These are phyloP conservation scores for Hydrocynus forskahlii DNA, from an alignment of 2,797 vertebrate species.

Conservation along the genomic window DNA sequence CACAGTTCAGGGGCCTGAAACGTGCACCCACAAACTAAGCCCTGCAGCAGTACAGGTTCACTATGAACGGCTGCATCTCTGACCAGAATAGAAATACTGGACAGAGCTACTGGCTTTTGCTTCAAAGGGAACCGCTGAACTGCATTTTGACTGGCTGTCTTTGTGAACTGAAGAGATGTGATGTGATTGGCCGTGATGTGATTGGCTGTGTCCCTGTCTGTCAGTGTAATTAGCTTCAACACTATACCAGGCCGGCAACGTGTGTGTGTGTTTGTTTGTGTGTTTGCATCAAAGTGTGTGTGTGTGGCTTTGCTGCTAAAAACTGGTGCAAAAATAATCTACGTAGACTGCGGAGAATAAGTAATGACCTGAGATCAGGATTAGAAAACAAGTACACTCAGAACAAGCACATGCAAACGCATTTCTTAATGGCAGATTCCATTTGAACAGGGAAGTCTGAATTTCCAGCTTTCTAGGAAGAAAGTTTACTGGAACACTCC, in stretches of 20 bases:
- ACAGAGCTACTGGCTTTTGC: conserved; percentile 11
- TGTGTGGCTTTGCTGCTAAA: conserved; percentile 15
- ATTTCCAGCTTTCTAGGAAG: too few relatives aligned
- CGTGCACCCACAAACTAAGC: neutral
- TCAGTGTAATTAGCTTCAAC: conserved; percentile 10
- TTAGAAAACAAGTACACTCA: conserved; percentile 9
- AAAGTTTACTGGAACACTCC: too few relatives aligned
- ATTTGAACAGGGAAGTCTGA: too few relatives aligned
- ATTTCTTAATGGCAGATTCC: too few relatives aligned
- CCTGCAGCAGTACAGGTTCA: neutral
- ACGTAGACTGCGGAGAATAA: conserved; percentile 27
- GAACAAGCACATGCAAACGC: conserved; percentile 10
- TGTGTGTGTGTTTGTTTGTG: conserved; percentile 19
- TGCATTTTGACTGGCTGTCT: conserved; percentile 31
- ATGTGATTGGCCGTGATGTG: conserved; percentile 25
- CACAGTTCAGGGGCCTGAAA: conserved; percentile 12
- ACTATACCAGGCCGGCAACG: neutral
- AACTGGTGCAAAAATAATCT: conserved; percentile 39
- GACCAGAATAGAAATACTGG: conserved; percentile 13
- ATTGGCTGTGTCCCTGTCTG: neutral
- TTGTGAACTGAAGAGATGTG: conserved; percentile 25
- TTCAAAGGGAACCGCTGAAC: conserved; percentile 4
- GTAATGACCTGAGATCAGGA: conserved; percentile 39
- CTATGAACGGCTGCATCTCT: conserved; percentile 15
- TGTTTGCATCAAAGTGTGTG: neutral